These are phyloP conservation scores for Malurus elegans DNA, from an alignment of 2,113 vertebrate species.

Conservation along the genomic window DNA sequence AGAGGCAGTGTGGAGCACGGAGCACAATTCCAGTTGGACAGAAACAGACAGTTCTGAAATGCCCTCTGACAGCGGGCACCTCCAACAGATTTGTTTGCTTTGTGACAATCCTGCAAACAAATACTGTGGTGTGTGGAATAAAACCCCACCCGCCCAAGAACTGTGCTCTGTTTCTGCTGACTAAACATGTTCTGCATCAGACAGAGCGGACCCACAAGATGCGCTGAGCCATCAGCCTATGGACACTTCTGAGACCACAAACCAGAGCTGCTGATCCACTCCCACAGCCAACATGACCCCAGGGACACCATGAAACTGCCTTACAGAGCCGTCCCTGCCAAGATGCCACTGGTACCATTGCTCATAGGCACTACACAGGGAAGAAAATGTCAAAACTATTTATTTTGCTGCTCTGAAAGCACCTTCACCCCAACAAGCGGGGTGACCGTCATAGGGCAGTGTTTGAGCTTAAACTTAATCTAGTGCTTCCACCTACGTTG, in stretches of 20 bases:
- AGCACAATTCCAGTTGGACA: background rate
- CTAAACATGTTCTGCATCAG: background rate
- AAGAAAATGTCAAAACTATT: background rate
- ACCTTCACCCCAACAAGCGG: background rate
- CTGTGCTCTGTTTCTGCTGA: background rate
- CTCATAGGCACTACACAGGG: rapidly evolving
- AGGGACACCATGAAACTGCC: background rate
- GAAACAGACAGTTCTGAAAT: background rate
- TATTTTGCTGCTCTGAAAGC: background rate
- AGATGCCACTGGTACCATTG: background rate
- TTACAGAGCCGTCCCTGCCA: background rate
- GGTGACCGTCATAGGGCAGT: background rate
- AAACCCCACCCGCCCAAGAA: background rate
- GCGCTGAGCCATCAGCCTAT: background rate
- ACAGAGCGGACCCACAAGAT: background rate
- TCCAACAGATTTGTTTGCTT: background rate
- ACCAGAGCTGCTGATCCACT: background rate
- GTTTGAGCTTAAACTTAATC: background rate
- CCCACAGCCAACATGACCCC: background rate
- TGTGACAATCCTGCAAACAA: background rate
- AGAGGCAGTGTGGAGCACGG: rapidly evolving
- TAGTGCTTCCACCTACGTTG: rapidly evolving
- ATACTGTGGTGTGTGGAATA: background rate
- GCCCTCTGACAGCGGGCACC: background rate
- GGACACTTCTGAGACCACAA: background rate